These are phyloP conservation scores for Beris morrisii DNA, from an alignment of 2,888 invertebrate genomes.

Conservation along the genomic window DNA sequence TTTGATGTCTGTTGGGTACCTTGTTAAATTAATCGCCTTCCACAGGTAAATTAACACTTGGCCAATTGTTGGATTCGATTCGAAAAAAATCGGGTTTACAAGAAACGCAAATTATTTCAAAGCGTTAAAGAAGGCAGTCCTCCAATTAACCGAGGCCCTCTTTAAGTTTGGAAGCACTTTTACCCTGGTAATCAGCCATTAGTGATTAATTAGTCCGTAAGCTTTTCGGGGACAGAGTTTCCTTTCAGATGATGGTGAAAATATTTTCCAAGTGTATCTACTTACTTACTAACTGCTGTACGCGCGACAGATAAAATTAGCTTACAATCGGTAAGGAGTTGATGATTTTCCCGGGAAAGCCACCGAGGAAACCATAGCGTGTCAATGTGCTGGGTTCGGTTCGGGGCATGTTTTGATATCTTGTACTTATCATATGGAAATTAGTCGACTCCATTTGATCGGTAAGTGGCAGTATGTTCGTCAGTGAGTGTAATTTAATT, in stretches of 20 bases:
- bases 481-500: constrained; percentile 15
- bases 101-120: too few species aligned
- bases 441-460: constrained; percentile 7
- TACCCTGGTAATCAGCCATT: too few species aligned
- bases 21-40: constrained; percentile 26
- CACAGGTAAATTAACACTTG: constrained; percentile 6
- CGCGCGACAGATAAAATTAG: not conserved
- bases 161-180: too few species aligned
- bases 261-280: not conserved
- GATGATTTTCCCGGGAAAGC: too few species aligned
- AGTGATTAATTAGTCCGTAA: constrained; percentile 21
- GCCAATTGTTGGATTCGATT: not conserved
- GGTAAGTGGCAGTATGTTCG: not conserved
- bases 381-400: not conserved
- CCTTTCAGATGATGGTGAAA: not conserved
- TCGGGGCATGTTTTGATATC: constrained; percentile 1
- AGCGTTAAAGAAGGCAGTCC: too few species aligned
- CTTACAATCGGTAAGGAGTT: not conserved
- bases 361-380: constrained; percentile 6
- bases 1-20: constrained; percentile 26
- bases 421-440: constrained; percentile 27
- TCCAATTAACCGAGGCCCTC: too few species aligned
- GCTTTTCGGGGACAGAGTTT: constrained; percentile 15
- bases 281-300: not conserved
- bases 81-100: not conserved